A percentile compares a stretch with the other conserved stretches of the same genome.
Evolutionary conservation across 92 coral and sea anemone genomes (phyloP).

Genomic region (Zoanthus sansibaricus): DNA sequence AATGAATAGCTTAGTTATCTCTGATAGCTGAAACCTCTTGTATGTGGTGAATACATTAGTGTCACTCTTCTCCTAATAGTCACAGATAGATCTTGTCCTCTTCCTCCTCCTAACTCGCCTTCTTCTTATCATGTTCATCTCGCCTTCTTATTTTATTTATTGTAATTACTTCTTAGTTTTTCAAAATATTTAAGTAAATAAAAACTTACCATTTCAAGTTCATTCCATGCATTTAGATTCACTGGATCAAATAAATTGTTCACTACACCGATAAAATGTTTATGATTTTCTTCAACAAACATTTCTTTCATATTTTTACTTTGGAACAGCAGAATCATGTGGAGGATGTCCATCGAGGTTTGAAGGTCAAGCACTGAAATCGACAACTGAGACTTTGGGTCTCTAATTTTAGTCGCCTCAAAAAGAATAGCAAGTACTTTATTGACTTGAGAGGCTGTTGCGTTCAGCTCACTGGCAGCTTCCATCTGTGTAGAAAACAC

Average conservation of each 20-base stretch:
- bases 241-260: constrained; percentile 28
- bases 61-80: too few relatives aligned
- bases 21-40: too few relatives aligned
- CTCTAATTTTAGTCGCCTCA: neutral
- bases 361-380: neutral
- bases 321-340: neutral
- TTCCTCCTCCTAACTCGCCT: too few relatives aligned
- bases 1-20: too few relatives aligned
- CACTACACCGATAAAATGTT: constrained; percentile 8
- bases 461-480: neutral
- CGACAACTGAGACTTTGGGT: neutral
- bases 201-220: neutral
- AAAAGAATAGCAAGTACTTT: neutral
- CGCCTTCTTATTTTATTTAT: too few relatives aligned
- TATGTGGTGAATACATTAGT: too few relatives aligned
- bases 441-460: neutral
- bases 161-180: neutral
- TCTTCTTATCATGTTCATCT: too few relatives aligned
- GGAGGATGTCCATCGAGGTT: neutral
- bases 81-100: too few relatives aligned
- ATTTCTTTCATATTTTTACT: neutral
- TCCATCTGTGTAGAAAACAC: neutral
- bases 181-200: neutral
- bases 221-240: constrained; percentile 4
- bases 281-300: neutral